phyloP scores from a whole-genome alignment of 2,113 vertebrate genomes.

The Nansenia antarctica region DNA sequence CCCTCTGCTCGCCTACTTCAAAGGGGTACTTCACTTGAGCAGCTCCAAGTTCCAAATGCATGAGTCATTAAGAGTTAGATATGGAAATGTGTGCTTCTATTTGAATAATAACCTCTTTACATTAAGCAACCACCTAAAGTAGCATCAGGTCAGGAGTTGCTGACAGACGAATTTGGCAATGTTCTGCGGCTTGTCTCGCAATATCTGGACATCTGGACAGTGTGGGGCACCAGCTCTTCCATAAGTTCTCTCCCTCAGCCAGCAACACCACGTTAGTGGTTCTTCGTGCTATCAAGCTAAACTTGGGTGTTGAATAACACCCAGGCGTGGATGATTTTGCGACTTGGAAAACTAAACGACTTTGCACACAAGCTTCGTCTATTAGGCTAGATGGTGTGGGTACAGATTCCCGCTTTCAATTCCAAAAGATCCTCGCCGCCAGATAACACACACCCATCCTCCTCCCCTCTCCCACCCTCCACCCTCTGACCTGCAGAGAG shows the following conservation, averaged over 20 bases:
- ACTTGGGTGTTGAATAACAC: too few relatives aligned
- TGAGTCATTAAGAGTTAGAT: constrained; percentile 30
- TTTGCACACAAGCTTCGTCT: background rate
- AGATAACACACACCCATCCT: constrained; percentile 54
- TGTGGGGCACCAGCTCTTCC: background rate
- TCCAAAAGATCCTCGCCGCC: constrained; percentile 46
- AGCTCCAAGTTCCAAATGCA: constrained; percentile 50
- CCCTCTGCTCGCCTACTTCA: constrained; percentile 52
- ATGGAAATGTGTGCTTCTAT: background rate
- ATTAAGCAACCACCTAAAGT: background rate
- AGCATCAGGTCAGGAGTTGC: background rate
- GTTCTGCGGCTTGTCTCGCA: background rate
- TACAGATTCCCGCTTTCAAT: constrained; percentile 37
- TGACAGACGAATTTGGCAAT: background rate
- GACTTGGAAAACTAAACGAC: background rate
- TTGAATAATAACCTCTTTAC: background rate
- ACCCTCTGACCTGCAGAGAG: constrained; percentile 56
- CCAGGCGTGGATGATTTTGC: too few relatives aligned
- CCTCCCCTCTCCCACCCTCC: constrained; percentile 43
- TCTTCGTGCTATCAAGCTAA: background rate
- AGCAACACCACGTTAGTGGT: background rate
- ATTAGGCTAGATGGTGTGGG: background rate
- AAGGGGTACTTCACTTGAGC: constrained; percentile 46
- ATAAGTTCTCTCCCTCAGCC: background rate
- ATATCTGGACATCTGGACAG: constrained; percentile 1